These are phyloP conservation scores for Melanotaenia maccullochi DNA, from an alignment of 2,797 vertebrate species.

Conservation along the genomic window DNA sequence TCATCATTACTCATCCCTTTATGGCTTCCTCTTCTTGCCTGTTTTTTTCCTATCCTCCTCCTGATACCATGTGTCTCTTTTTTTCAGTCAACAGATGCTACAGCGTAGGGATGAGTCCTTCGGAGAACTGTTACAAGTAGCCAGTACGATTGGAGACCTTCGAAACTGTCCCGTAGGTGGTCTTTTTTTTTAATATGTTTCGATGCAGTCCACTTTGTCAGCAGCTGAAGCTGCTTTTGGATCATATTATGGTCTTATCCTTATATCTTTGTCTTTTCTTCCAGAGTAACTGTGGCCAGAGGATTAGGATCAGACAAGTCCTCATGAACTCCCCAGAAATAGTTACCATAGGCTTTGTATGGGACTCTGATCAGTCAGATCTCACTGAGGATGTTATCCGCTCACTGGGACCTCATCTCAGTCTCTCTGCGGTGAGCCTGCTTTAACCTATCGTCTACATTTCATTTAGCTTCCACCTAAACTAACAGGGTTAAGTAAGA, in stretches of 20 bases:
- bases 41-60: slow-evolving; percentile 6
- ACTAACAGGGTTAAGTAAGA: neutral
- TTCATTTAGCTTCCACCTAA: neutral
- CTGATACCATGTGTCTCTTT: slow-evolving; percentile 22
- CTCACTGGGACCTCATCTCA: slow-evolving; percentile 89
- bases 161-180: slow-evolving; percentile 95
- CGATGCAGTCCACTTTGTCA: neutral
- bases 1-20: slow-evolving; percentile 20
- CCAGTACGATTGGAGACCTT: slow-evolving; percentile 92
- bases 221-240: slow-evolving; percentile 4
- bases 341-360: slow-evolving; percentile 96
- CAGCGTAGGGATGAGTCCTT: slow-evolving; percentile 89
- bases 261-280: slow-evolving; percentile 21
- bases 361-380: slow-evolving; percentile 98
- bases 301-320: slow-evolving; percentile 93
- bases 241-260: slow-evolving; percentile 1
- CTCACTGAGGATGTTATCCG: slow-evolving; percentile 92
- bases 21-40: slow-evolving; percentile 4
- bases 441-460: neutral
- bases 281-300: slow-evolving; percentile 97
- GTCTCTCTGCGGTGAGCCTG: slow-evolving; percentile 89
- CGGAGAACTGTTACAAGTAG: slow-evolving; percentile 92
- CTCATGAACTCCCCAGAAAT: slow-evolving; percentile 99
- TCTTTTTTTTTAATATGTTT: neutral
- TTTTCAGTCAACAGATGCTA: slow-evolving; percentile 77